Evolutionary conservation across 1,140 invertebrate genomes (phyloP), one percentile per base, ranked within the genome.

Genomic region (Sycophila sp.): DNA sequence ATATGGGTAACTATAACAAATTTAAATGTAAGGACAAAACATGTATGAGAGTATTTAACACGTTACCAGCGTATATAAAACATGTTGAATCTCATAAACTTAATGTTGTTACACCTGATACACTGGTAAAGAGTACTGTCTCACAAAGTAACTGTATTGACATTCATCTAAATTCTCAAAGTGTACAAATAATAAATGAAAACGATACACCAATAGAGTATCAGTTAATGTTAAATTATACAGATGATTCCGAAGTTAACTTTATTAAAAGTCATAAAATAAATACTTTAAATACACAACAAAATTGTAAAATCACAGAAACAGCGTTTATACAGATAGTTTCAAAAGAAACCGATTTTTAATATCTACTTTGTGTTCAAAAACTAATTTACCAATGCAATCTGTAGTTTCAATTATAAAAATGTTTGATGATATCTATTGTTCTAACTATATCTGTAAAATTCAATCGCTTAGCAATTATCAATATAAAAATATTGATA

Each of bases 371-470:
- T 53, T 77, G 19, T 75, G 72, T 72, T 24, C 73, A 11, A 64
- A 72, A 49, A n/a, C 51, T 15, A 66, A 42, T 34, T 60, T 77
- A 22, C 51, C 71, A 68, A 56, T 38, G 11, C 53, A 62, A 22
- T 63, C 71, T 55, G 55, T 67, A 53, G 1, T 70, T 53, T 51
- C 68, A 22, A 63, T 76, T 40, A 69, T 74, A 10, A 72, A 71
- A 55, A 22, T 24, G 6, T 64, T 71, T 19, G 64, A 68, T 30
- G 64, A 68, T 49, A 73, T 53, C 58, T 28, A 59, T 30, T 28
- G 49, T 34, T 19, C 53, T 22, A 26, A 72, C 32, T 68, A 73
- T 17, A 26, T 65, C 45, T 8, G 34, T 15, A 56, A 71, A 32
- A 49, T 72, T 58, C 32, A 32, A 17, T 47, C 59, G 59, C 55